Conservation (phyloP, 2,888 invertebrate species). For the Nomada lathburiana region DNA sequence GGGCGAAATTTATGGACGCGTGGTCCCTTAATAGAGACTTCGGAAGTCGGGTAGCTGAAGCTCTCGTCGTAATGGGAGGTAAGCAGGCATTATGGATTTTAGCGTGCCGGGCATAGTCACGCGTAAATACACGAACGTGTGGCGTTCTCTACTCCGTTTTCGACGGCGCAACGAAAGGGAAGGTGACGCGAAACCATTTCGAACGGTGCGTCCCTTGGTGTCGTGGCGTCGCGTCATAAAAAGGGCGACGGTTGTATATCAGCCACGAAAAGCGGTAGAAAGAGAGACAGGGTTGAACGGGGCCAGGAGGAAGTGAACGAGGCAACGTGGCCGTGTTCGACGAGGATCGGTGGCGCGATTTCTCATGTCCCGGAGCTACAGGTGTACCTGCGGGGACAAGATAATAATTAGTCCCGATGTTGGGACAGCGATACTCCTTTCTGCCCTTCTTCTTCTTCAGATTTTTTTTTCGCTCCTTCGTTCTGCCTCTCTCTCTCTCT, state of each 20-base stretch:
- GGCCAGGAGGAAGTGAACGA: slow-evolving; percentile 12
- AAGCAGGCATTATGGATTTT: slow-evolving; percentile 48
- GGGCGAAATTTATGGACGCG: slow-evolving; percentile 51
- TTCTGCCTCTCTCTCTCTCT: not conserved
- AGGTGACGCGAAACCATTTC: slow-evolving; percentile 57
- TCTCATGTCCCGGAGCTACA: slow-evolving; percentile 64
- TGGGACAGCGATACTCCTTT: slow-evolving; percentile 62
- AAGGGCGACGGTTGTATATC: slow-evolving; percentile 75
- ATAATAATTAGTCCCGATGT: slow-evolving; percentile 76
- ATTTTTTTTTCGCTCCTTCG: not conserved
- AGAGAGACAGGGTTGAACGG: not conserved
- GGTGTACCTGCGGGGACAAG: slow-evolving; percentile 73
- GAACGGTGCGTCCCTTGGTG: slow-evolving; percentile 33
- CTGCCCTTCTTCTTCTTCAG: slow-evolving; percentile 12
- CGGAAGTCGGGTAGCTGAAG: slow-evolving; percentile 19
- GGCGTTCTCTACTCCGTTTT: not conserved
- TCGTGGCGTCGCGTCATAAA: slow-evolving; percentile 69
- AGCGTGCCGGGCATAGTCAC: slow-evolving; percentile 30
- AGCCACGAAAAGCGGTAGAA: slow-evolving; percentile 29
- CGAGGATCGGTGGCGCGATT: slow-evolving; percentile 59
- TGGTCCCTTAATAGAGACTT: slow-evolving; percentile 61
- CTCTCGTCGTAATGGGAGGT: slow-evolving; percentile 47
- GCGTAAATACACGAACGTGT: slow-evolving; percentile 41
- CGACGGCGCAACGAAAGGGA: slow-evolving; percentile 49
- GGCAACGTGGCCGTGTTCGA: slow-evolving; percentile 39